Conservation (phyloP, 2,797 vertebrate genomes). For the Phataginus tricuspis region DNA sequence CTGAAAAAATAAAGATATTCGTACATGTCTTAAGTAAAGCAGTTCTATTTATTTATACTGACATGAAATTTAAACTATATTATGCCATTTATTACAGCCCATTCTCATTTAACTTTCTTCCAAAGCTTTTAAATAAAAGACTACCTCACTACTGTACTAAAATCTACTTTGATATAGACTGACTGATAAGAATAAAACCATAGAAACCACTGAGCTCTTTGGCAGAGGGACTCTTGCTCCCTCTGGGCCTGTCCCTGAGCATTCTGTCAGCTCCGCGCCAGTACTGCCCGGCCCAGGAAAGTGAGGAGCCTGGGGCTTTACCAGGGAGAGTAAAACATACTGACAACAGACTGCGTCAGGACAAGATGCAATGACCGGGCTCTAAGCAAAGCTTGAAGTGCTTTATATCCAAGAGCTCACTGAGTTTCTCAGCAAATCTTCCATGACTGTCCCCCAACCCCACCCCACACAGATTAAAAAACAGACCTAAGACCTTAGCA, state of each 20-base stretch:
- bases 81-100: neutral
- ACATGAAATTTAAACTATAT: neutral
- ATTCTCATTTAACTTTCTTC: neutral
- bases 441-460: neutral
- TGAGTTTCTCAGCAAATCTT: neutral
- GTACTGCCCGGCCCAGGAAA: too few species aligned
- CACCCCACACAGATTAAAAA: neutral
- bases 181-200: neutral
- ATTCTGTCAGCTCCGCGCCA: neutral
- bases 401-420: fast-evolving
- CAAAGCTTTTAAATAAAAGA: neutral
- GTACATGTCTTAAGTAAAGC: neutral
- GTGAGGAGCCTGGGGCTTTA: neutral
- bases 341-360: neutral
- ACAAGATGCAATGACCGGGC: too few species aligned
- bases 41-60: neutral
- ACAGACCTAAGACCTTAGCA: neutral
- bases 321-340: neutral
- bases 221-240: too few species aligned
- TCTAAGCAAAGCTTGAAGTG: too few species aligned
- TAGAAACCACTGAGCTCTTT: neutral
- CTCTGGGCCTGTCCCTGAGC: too few species aligned
- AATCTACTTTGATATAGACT: too few species aligned
- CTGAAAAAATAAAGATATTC: neutral
- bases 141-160: neutral